Base-by-base conservation (phyloP, 2,113 vertebrate species). In the Cephalopterus ornatus region DNA sequence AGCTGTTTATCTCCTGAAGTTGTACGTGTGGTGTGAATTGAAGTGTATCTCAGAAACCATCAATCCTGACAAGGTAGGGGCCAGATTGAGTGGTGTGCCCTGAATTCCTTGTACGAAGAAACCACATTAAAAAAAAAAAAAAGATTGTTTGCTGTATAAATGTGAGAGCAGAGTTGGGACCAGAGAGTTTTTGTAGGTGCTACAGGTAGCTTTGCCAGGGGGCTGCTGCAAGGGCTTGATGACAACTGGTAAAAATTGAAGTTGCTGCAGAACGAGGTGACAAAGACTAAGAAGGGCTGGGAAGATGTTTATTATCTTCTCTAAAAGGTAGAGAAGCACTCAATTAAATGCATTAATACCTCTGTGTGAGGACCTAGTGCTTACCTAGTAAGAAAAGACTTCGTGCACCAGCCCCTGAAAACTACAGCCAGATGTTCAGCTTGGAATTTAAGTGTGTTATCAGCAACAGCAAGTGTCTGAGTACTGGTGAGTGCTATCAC, bases 401-500 rank as follows among this genome's bases (percentile, higher is more conserved):
- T 59, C 37, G 23, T 32, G 42, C 12, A 30, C 27, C 47, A 88
- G 42, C 18, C 22, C 9, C 44, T 78, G 85, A 63, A 85, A 90
- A 62, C 39, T 71, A 53, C n/a, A 80, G 42, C 85, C 85, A 88
- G 88, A 76, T 92, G 58, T 85, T 81, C 41, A 68, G 23, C n/a
- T 79, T 79, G 78, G 46, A 95, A 85, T 81, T 72, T 21, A 47
- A 59, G 17, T 30, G 49, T 70, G 22, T 95, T 93, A 88, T 94
- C 88, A 91, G 73, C 9, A 77, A 3, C 11, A 84, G 7, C n/a
- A 90, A 85, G 68, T 86, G 52, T 28, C 19, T 79, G 50, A 78
- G 47, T 46, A n/a, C 14, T 80, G 72, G 58, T 59, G 33, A 63
- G 42, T 32, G 30, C 65, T 95, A 42, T 93, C 83, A 33, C 53